Conservation (phyloP, 2,113 vertebrate species). For the Apteryx owenii region DNA sequence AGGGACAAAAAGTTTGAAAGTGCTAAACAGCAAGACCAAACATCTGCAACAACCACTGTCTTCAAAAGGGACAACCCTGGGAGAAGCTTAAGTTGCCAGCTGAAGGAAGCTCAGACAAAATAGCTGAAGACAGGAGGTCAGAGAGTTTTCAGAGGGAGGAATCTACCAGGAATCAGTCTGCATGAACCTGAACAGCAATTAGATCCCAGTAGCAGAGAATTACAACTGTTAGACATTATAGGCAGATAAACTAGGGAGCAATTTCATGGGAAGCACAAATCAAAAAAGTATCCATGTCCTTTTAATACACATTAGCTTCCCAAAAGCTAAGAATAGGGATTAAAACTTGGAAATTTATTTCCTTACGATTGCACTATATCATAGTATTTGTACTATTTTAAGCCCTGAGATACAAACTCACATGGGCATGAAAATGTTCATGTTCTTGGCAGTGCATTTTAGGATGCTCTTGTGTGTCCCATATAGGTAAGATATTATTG, state of each 20-base stretch:
- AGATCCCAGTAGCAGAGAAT: not conserved
- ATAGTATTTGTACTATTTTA: not conserved
- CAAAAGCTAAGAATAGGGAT: not conserved
- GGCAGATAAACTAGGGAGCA: not conserved
- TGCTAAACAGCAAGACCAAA: not conserved
- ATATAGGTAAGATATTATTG: fast-evolving
- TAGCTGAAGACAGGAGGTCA: not conserved
- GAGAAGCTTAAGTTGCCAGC: not conserved
- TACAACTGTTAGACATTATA: not conserved
- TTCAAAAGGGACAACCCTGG: not conserved
- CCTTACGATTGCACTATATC: not conserved
- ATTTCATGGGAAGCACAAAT: not conserved
- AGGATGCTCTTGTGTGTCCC: not conserved
- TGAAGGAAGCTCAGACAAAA: not conserved
- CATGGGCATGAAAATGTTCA: too few relatives aligned
- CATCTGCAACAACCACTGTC: not conserved
- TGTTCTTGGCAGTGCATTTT: not conserved
- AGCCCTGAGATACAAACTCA: not conserved
- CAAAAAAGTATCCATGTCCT: not conserved
- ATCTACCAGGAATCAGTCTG: not conserved
- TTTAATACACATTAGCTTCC: not conserved
- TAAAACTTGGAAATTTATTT: not conserved
- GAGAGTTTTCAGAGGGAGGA: not conserved
- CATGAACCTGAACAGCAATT: not conserved
- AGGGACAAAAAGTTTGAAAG: not conserved